These are phyloP conservation scores for Eulemur rufifrons DNA, from an alignment of 2,113 vertebrate species.

Conservation along the genomic window DNA sequence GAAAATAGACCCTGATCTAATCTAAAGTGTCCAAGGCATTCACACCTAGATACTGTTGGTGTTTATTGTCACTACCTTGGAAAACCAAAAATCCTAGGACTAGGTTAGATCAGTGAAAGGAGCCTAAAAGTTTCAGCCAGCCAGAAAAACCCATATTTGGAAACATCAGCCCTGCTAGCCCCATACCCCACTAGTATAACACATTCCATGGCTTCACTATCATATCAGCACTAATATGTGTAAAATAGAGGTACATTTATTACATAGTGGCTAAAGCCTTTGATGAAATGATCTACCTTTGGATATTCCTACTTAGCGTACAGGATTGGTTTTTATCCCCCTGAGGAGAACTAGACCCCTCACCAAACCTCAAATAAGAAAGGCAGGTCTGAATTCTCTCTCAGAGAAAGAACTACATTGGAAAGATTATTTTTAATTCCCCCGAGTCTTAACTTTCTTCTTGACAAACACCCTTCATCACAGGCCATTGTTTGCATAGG, in stretches of 20 bases:
- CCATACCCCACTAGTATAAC: background rate
- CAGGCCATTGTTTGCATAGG: slow-evolving; percentile 68
- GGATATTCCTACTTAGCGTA: background rate
- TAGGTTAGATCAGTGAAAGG: background rate
- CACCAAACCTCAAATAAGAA: slow-evolving; percentile 21
- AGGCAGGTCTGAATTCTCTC: slow-evolving; percentile 31
- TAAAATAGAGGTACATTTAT: slow-evolving; percentile 20
- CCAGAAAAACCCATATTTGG: background rate
- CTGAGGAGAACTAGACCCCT: background rate
- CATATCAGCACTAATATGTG: background rate
- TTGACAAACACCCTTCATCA: slow-evolving; percentile 74
- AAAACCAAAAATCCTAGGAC: slow-evolving; percentile 2
- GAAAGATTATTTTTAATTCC: slow-evolving; percentile 68
- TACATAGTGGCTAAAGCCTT: background rate
- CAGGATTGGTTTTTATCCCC: background rate
- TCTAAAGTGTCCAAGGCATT: background rate
- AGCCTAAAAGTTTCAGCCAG: background rate
- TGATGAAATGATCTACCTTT: background rate
- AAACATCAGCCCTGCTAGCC: background rate
- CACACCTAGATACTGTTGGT: background rate
- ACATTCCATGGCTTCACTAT: background rate
- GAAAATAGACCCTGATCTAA: background rate
- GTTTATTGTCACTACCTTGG: background rate
- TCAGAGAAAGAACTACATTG: slow-evolving; percentile 36
- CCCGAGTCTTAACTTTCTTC: slow-evolving; percentile 71